Evolutionary conservation across 2,888 invertebrate genomes (phyloP).

Genomic region (Agrochola macilenta): DNA sequence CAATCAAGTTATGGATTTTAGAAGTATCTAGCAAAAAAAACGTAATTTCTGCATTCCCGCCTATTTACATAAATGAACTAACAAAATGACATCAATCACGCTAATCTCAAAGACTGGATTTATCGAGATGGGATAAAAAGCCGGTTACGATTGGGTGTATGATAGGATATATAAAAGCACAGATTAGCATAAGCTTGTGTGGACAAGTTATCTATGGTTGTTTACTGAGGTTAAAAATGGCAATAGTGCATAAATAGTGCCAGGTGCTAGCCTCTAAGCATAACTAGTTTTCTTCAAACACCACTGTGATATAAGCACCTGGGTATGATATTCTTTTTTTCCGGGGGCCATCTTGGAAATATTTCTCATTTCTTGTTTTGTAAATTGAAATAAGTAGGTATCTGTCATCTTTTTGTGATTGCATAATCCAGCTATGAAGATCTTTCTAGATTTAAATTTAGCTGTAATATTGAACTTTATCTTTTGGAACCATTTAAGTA

Average conservation of each 20-base stretch:
- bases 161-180: neutral
- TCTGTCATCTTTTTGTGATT: constrained; percentile 5
- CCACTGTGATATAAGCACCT: constrained; percentile 36
- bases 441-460: constrained; percentile 14
- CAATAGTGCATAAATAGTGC: constrained; percentile 17
- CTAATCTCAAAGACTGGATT: neutral
- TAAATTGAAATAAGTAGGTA: neutral
- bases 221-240: constrained; percentile 17
- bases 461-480: neutral
- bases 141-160: too few species aligned
- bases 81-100: neutral
- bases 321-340: constrained; percentile 8
- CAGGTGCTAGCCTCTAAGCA: constrained; percentile 31
- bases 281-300: constrained; percentile 47
- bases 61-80: neutral
- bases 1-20: neutral
- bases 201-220: neutral
- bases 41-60: neutral
- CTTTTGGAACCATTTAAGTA: neutral
- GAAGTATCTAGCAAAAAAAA: too few species aligned
- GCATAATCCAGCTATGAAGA: constrained; percentile 9
- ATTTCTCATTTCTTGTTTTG: constrained; percentile 19
- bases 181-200: neutral
- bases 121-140: neutral
- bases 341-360: neutral